Evolutionary conservation across 53 echinoderm and acorn worm genomes (phyloP), one percentile per base, ranked within the genome.

Genomic region (Temnopleurus reevesii): DNA sequence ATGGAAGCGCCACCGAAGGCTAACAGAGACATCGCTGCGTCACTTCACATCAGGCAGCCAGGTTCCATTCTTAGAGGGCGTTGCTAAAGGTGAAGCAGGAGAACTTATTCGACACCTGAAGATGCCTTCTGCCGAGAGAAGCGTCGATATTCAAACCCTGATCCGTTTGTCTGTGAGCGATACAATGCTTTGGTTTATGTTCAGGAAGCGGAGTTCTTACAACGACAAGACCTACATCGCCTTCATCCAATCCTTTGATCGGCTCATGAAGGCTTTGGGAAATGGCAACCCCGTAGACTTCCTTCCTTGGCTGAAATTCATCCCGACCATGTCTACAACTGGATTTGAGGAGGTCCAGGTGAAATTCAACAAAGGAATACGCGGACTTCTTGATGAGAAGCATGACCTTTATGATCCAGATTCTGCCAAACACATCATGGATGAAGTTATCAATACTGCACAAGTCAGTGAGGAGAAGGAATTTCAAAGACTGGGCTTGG

Each of bases 1-100:
- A 0, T 96, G 93, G 96, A 95, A 94, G 90, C 77, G 93, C 13
- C 94, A 94, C 15, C 89, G 93, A 8, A 93, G 91, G 76, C 65
- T 97, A 10, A 59, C 91, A 2, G 90, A 92, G 49, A 44, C 77
- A 5, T 51, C 97, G 19, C 26, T 97, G 6, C 90, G 92, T 2
- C 92, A 93, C 43, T 97, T 95, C 84, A 92, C 95, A 6, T 76
- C 84, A 8, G 95, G 97, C 12, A 82, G 89, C 25, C 92, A 94
- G 55, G 81, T 90, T 26, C 54, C 36, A n/a, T 59, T 76, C 13
- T 85, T 95, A 0, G 93, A 95, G 43, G 66, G 57, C 28, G 84
- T 86, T 4, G 91, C 92, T 44, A 79, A 43, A 41, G 81, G 47
- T 13, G 97, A 97, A 49, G 97, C 95, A 12, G 51, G 17, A 36